phyloP scores from a whole-genome alignment of 2,113 vertebrate genomes.

The Verasper variegatus region DNA sequence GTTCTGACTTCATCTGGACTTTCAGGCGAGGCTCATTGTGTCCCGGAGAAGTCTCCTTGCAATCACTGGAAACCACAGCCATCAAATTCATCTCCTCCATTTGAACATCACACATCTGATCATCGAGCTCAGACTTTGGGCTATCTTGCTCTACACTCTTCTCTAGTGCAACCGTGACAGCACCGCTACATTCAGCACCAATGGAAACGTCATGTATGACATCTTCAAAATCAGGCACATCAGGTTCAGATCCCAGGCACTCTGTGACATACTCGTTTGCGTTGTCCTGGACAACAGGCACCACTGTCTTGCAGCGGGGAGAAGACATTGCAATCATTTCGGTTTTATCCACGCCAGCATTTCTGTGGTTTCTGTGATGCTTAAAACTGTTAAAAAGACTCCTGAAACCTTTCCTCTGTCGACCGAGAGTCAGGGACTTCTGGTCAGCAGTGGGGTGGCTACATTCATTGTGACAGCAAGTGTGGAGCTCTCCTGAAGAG shows the following conservation, averaged over 20 bases:
- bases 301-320: constrained; percentile 63
- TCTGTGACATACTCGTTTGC: constrained; percentile 48
- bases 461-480: constrained; percentile 67
- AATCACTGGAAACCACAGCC: constrained; percentile 11
- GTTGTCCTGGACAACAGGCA: constrained; percentile 67
- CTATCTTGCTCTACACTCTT: constrained; percentile 37
- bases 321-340: constrained; percentile 74
- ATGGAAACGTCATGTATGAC: constrained; percentile 44
- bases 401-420: constrained; percentile 91
- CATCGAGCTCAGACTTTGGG: constrained; percentile 46
- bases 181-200: constrained; percentile 68
- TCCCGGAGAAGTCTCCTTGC: constrained; percentile 39
- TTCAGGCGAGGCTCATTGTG: constrained; percentile 65
- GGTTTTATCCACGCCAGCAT: constrained; percentile 79
- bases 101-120: constrained; percentile 11
- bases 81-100: constrained; percentile 7
- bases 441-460: constrained; percentile 78
- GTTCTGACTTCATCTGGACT: constrained; percentile 75
- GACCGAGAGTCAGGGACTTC: constrained; percentile 83
- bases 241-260: constrained; percentile 75
- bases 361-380: constrained; percentile 88
- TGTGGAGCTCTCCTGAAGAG: constrained; percentile 67
- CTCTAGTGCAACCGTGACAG: constrained; percentile 48
- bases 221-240: constrained; percentile 76
- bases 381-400: constrained; percentile 94